These are phyloP conservation scores for Taenioides sp. DNA, from an alignment of 2,797 vertebrate species.

Conservation along the genomic window DNA sequence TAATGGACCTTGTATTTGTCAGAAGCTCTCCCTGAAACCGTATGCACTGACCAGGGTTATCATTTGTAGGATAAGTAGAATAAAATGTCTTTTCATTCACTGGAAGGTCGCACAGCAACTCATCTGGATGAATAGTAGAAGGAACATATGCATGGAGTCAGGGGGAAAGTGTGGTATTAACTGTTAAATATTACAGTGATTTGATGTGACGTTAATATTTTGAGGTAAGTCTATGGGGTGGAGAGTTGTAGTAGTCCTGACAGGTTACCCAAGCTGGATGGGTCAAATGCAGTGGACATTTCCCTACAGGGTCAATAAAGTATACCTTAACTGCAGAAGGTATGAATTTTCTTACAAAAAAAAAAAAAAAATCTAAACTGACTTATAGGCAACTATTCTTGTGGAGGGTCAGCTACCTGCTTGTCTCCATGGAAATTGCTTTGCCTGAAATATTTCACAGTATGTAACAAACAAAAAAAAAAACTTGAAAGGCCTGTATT, in stretches of 20 bases:
- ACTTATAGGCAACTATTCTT: background rate
- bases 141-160: background rate
- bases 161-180: background rate
- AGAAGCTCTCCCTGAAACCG: conserved; percentile 44
- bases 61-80: conserved; percentile 47
- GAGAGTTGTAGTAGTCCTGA: too few relatives aligned
- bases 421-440: too few relatives aligned
- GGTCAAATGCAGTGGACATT: too few relatives aligned
- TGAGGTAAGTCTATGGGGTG: too few relatives aligned
- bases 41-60: conserved; percentile 47
- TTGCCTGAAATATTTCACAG: too few relatives aligned
- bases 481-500: background rate
- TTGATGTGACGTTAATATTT: too few relatives aligned
- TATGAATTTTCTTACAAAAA: too few relatives aligned
- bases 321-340: too few relatives aligned
- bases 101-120: conserved; percentile 30
- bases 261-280: too few relatives aligned
- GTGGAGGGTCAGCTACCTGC: background rate
- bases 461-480: too few relatives aligned
- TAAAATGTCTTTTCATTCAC: conserved; percentile 35
- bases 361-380: too few relatives aligned
- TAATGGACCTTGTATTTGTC: conserved; percentile 45
- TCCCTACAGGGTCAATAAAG: too few relatives aligned
- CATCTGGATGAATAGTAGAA: conserved; percentile 21
- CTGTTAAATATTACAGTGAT: background rate